Evolutionary conservation across 2,797 vertebrate species (phyloP).

Genomic region (Oreochromis mossambicus): DNA sequence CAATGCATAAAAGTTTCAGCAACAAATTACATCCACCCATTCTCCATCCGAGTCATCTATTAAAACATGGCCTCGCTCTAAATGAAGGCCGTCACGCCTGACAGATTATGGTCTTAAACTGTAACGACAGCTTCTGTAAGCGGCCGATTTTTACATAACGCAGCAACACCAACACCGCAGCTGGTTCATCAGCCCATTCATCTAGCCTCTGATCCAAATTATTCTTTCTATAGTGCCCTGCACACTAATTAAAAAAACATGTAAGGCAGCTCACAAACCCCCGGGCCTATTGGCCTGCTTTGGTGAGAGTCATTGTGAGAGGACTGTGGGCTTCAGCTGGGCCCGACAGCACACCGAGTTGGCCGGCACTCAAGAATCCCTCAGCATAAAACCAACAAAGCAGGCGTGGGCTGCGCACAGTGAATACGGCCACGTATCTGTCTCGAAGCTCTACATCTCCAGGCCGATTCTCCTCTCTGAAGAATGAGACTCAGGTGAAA

Average conservation of each 20-base stretch:
- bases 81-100: neutral
- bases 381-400: constrained; percentile 27
- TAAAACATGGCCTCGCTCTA: constrained; percentile 11
- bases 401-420: neutral
- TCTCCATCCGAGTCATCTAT: neutral
- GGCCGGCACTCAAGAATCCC: constrained; percentile 6
- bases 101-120: constrained; percentile 35
- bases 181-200: neutral
- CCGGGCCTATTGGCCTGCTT: constrained; percentile 9
- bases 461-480: neutral
- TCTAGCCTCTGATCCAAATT: constrained; percentile 8
- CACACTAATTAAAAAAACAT: constrained; percentile 23
- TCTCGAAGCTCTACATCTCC: neutral
- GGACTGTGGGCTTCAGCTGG: neutral
- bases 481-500: neutral
- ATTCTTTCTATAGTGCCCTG: neutral
- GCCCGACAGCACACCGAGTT: constrained; percentile 2
- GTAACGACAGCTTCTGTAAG: neutral
- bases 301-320: neutral
- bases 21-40: constrained; percentile 7
- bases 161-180: neutral
- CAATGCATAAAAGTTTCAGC: constrained; percentile 20
- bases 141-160: neutral
- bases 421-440: neutral
- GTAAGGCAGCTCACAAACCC: neutral